phyloP scores from a whole-genome alignment of 1,140 invertebrate species.

The Microplitis mediator region DNA sequence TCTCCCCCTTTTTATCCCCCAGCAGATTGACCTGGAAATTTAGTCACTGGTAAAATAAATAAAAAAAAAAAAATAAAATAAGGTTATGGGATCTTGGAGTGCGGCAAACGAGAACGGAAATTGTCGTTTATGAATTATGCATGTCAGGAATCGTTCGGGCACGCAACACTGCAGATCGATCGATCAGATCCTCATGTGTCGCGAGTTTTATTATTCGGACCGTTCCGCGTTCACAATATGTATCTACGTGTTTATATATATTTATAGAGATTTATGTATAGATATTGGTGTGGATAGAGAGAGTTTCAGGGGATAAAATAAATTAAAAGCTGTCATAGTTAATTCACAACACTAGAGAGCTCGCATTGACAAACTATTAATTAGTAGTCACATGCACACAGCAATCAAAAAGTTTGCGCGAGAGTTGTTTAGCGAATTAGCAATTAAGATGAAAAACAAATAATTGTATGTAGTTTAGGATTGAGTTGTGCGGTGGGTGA shows the following conservation, averaged over 20 bases:
- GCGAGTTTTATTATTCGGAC: slow-evolving; percentile 7
- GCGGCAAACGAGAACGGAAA: neutral
- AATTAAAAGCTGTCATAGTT: no score
- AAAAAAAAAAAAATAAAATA: neutral
- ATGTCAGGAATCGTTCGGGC: slow-evolving; percentile 8
- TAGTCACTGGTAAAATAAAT: no score
- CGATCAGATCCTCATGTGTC: neutral
- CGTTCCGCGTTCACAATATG: neutral
- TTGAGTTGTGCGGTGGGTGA: no score
- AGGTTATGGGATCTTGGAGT: neutral
- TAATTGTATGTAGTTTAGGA: no score
- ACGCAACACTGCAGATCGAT: slow-evolving; percentile 15
- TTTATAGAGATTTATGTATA: neutral
- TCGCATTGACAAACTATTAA: no score
- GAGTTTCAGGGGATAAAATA: neutral
- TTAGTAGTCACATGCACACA: no score
- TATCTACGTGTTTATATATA: neutral
- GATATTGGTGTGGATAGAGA: neutral
- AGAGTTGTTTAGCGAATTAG: no score
- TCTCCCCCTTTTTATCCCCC: no score
- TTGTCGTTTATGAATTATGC: slow-evolving; percentile 19
- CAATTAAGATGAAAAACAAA: no score
- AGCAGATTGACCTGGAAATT: no score
- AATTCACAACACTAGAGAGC: no score
- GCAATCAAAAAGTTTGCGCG: no score